Evolutionary conservation across 1,140 invertebrate species (phyloP), one percentile per base, ranked within the genome.

Genomic region (Choristoneura fumiferana): DNA sequence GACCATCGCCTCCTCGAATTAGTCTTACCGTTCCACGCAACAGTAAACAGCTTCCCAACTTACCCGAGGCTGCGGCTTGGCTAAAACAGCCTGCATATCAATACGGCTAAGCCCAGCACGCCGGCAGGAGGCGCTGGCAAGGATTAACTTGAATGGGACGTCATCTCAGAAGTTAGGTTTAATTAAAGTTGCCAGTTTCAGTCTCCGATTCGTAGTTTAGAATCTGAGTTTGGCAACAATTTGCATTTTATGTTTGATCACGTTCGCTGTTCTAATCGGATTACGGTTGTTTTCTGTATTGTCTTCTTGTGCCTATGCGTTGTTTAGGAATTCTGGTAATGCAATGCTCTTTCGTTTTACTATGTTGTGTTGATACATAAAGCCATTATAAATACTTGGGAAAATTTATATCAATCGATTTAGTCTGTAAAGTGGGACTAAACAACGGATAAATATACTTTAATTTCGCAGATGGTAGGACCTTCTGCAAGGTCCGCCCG

Each of bases 91-190:
- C 65, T 62, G 37, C 69, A 63, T 63, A 39, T 14, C 52, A 14
- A 29, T 2, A 35, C n/a, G n/a, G n/a, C 1, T 62, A 68, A 65
- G 63, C 65, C 54, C n/a, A 12, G 6, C 1, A 8, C 43, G 35
- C 40, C 34, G 22, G 17, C 43, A 45, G 33, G 17, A 33, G 59
- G 34, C 43, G 39, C n/a, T n/a, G 36, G 40, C 58, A 40, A 57
- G 59, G 70, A 73, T 78, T 78, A 81, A 81, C 78, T 78, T 62
- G 67, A 73, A 67, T 65, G 64, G 72, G 74, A 73, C 73, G 75
- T 81, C 80, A 83, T 79, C 76, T 75, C 68, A 69, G 69, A 80
- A 82, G 76, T 82, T 83, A 69, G 73, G 74, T 79, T 81, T 83
- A 83, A 83, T 83, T 83, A 81, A 80, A 80, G 76, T 83, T 79